Conservation (phyloP, 2,888 invertebrate species). For the Digitonthophagus gazella region DNA sequence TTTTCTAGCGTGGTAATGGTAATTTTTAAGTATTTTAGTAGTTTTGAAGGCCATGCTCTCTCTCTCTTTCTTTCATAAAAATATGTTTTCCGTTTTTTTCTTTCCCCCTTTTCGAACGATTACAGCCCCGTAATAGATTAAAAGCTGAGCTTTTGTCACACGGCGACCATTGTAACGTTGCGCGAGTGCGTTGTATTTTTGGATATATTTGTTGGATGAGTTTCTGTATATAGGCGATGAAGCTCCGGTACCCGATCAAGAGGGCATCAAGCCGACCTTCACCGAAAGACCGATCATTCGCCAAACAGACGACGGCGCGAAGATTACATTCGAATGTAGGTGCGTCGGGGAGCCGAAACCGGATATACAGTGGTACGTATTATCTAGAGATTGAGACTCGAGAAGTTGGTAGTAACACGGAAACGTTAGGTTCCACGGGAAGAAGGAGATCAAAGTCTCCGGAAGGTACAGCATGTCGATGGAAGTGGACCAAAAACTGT, state of each 20-base stretch:
- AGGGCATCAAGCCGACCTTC: conserved; percentile 92
- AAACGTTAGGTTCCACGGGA: conserved; percentile 83
- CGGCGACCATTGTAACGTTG: conserved; percentile 50
- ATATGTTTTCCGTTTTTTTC: conserved; percentile 46
- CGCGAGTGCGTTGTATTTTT: conserved; percentile 52
- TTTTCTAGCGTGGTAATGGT: not conserved
- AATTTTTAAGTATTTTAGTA: conserved; percentile 5
- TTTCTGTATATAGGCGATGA: conserved; percentile 73
- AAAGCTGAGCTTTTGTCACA: conserved; percentile 51
- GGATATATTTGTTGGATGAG: conserved; percentile 44
- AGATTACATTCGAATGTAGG: conserved; percentile 95
- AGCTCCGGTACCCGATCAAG: conserved; percentile 86
- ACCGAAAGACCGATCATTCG: conserved; percentile 96
- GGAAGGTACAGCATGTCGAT: conserved; percentile 82
- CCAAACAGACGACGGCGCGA: conserved; percentile 94
- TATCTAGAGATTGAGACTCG: not conserved
- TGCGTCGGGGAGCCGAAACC: conserved; percentile 97
- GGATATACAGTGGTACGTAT: conserved; percentile 84
- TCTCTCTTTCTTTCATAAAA: no score
- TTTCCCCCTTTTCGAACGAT: conserved; percentile 50
- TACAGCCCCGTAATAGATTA: conserved; percentile 43
- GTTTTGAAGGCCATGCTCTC: conserved; percentile 51
- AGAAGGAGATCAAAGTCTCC: conserved; percentile 69
- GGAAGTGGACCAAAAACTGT: conserved; percentile 86
- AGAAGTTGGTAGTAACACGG: no score